Conservation (phyloP, 2,113 vertebrate genomes). For the Camelus dromedarius region DNA sequence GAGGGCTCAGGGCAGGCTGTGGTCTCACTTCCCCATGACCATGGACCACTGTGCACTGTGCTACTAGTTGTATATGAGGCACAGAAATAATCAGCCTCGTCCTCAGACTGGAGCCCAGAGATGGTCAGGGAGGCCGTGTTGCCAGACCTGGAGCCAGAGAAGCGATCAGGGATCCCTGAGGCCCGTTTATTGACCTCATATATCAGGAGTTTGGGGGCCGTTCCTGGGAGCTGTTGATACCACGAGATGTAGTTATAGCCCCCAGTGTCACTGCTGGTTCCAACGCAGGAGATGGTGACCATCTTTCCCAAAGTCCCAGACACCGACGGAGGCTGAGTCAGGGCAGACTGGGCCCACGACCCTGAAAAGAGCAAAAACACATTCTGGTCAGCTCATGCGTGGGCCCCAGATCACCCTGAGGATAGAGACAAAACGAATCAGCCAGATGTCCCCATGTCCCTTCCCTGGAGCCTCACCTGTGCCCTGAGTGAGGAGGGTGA, state of each 20-base stretch:
- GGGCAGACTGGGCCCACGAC: background rate
- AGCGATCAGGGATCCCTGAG: background rate
- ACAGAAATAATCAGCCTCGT: background rate
- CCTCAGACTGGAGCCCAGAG: background rate
- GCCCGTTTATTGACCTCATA: rapidly evolving
- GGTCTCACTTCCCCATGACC: background rate
- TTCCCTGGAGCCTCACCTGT: background rate
- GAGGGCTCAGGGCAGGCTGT: background rate
- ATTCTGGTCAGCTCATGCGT: background rate
- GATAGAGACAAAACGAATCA: background rate
- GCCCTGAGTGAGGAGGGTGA: background rate
- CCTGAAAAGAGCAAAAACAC: background rate
- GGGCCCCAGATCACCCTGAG: rapidly evolving
- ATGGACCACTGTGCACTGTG: background rate
- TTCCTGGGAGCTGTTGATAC: conserved; percentile 32
- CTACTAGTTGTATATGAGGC: no score
- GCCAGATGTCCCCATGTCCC: background rate
- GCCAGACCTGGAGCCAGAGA: background rate
- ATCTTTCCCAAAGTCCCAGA: background rate
- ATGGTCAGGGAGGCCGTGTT: rapidly evolving
- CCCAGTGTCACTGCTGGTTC: background rate
- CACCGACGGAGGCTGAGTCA: background rate
- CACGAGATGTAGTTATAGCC: rapidly evolving
- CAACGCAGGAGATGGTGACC: conserved; percentile 28
- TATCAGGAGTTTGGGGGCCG: background rate